phyloP scores from a whole-genome alignment of 2,888 invertebrate genomes.

The Prenolepis imparis region DNA sequence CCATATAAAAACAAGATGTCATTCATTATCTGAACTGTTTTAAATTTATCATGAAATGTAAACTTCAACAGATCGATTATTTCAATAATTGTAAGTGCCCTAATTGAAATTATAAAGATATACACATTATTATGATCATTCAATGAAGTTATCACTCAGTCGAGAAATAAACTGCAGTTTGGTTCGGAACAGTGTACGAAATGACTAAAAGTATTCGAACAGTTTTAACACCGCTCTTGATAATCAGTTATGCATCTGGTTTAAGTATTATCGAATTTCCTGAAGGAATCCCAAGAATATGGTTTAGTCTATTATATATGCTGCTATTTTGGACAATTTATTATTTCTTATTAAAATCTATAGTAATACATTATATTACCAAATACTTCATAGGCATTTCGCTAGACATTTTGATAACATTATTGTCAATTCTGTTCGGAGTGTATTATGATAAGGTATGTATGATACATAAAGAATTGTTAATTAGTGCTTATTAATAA shows the following conservation, averaged over 20 bases:
- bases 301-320: neutral
- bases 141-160: no score
- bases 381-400: neutral
- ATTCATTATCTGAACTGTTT: neutral
- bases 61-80: neutral
- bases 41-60: neutral
- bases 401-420: neutral
- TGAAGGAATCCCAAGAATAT: neutral
- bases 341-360: neutral
- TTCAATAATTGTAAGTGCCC: neutral
- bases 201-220: conserved; percentile 6
- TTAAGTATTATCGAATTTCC: conserved; percentile 15
- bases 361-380: neutral
- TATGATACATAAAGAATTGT: neutral
- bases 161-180: neutral
- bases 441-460: conserved; percentile 24
- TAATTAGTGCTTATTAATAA: neutral
- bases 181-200: neutral
- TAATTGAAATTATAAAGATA: neutral
- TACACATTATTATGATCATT: neutral
- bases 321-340: neutral
- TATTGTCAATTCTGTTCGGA: neutral
- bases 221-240: conserved; percentile 17
- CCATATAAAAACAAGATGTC: neutral
- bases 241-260: neutral